phyloP scores from a whole-genome alignment of 2,113 vertebrate species.

The Hippocampus abdominalis region DNA sequence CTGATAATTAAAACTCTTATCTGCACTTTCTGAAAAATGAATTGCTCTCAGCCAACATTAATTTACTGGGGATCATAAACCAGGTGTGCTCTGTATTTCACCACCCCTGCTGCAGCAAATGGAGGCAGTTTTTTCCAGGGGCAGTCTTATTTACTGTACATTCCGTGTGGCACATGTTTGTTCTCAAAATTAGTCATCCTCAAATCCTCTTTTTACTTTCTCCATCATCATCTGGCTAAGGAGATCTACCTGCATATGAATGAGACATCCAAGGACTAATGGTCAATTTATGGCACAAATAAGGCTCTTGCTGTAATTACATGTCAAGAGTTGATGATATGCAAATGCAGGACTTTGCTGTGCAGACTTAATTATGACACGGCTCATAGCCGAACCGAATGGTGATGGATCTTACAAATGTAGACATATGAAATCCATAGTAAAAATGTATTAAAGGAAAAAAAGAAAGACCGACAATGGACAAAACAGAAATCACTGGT shows the following conservation, averaged over 20 bases:
- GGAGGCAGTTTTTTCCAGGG: conserved; percentile 31
- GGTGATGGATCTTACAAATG: no score
- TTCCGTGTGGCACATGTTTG: conserved; percentile 35
- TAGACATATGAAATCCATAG: no score
- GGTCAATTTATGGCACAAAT: background rate
- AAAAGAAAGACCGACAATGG: no score
- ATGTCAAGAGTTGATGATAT: background rate
- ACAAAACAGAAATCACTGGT: no score
- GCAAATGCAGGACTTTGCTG: background rate
- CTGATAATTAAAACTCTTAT: conserved; percentile 61
- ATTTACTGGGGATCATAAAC: conserved; percentile 55
- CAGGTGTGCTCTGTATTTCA: conserved; percentile 41
- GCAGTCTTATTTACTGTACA: conserved; percentile 36
- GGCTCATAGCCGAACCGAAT: background rate
- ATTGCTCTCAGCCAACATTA: conserved; percentile 58
- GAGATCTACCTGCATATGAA: conserved; percentile 13
- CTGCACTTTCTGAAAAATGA: conserved; percentile 50
- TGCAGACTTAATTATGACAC: background rate
- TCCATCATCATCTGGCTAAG: conserved; percentile 2
- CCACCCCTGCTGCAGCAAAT: conserved; percentile 29
- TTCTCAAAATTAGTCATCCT: conserved; percentile 38
- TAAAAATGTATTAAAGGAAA: no score
- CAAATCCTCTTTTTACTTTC: background rate
- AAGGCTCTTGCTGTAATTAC: background rate
- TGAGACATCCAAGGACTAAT: background rate